Percentiles rank a stretch among this genome's conserved stretches.
phyloP scores from a whole-genome alignment of 2,888 invertebrate species.

The Artemia sp. region DNA sequence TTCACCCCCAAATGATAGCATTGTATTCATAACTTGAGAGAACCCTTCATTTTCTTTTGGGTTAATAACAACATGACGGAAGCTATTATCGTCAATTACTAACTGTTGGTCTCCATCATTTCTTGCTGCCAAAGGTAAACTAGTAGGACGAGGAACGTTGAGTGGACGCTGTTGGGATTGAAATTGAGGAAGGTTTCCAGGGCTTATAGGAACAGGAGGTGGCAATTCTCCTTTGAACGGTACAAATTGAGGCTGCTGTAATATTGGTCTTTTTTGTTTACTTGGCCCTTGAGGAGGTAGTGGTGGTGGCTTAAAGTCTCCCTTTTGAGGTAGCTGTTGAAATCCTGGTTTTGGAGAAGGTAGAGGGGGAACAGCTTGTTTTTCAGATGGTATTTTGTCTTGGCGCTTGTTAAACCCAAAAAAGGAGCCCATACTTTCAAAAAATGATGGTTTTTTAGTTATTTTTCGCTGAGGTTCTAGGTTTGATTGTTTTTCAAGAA shows the following conservation, averaged over 20 bases:
- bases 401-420: slow-evolving; percentile 14
- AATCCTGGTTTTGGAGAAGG: background rate
- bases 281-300: background rate
- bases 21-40: background rate
- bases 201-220: slow-evolving; percentile 36
- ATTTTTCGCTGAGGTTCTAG: background rate
- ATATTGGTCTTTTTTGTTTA: slow-evolving; percentile 31
- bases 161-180: slow-evolving; percentile 25
- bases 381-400: slow-evolving; percentile 1
- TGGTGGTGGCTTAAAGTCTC: slow-evolving; percentile 11
- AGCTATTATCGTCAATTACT: background rate
- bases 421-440: background rate
- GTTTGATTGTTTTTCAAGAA: background rate
- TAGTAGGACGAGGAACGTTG: slow-evolving; percentile 30
- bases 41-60: slow-evolving; percentile 12
- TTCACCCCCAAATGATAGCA: background rate
- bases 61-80: slow-evolving; percentile 1
- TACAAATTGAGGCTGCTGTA: slow-evolving; percentile 50
- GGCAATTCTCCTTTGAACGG: slow-evolving; percentile 57
- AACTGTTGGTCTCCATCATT: background rate
- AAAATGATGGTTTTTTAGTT: background rate
- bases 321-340: slow-evolving; percentile 10
- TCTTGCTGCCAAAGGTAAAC: background rate
- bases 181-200: slow-evolving; percentile 30
- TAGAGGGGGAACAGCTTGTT: background rate